Base-by-base conservation (phyloP, 2,888 invertebrate species). In the Atrina japonica region DNA sequence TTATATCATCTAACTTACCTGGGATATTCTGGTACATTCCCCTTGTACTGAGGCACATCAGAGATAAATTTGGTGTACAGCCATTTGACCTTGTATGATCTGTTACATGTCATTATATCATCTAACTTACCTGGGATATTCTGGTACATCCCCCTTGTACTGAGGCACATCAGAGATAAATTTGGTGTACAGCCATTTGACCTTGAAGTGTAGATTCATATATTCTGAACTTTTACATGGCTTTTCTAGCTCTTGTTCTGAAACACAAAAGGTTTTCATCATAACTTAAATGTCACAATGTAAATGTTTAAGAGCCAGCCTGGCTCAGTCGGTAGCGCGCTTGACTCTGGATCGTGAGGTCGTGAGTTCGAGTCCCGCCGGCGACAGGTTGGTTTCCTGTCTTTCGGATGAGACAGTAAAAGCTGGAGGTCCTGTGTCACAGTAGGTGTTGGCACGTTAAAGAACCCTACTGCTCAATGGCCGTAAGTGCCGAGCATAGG, bases 151-250 rank as follows among this genome's bases (percentile, higher is more conserved):
- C 69, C 96, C 96, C 90, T 98, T 98, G 91, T 97, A 97, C 29
- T 97, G 97, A 61, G 98, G 98, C 80, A 99, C 97, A 89, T 99
- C 98, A 91, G 96, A 96, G 50, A 99, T 97, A 92, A 99, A 99
- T 91, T 98, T 97, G 83, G 97, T 96, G 91, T 99, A 97, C 81
- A 99, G 93, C 97, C 98, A 98, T 93, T 99, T 99, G 47, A 98
- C 96, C 94, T 97, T 98, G 93, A 99, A 99, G 92, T 99, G 99
- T 58, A 99, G 93, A 91, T 99, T 99, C 99, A 99, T 99, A 90
- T 99, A 99, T 64, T 97, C 98, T 66, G 98, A 98, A 82, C 98
- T 98, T 92, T 97, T 97, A 93, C 99, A 99, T 29, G 96, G 93
- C 50, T 98, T 93, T 89, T 96, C 87, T 88, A 96, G 96, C 91